Percentiles rank a stretch among this genome's conserved stretches.
phyloP scores from a whole-genome alignment of 1,140 invertebrate species.

The Monomorium pharaonis region DNA sequence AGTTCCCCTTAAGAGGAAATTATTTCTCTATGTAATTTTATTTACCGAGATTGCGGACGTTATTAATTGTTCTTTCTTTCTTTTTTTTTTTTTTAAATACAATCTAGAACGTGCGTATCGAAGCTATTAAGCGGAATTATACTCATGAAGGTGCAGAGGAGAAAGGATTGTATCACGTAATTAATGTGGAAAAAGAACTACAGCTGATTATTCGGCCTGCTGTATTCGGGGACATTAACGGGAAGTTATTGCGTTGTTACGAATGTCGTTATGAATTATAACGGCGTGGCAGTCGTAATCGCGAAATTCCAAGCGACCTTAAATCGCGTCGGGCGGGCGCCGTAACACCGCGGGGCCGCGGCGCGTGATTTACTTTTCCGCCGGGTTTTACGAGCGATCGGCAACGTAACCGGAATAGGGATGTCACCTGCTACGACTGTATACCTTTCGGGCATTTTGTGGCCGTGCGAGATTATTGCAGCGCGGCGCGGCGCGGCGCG shows the following conservation, averaged over 20 bases:
- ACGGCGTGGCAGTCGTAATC: not conserved
- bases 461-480: slow-evolving; percentile 13
- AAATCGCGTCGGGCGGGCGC: not conserved
- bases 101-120: not conserved
- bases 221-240: not conserved
- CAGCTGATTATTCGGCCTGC: not conserved
- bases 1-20: not conserved
- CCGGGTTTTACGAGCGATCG: slow-evolving; percentile 35
- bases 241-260: slow-evolving; percentile 21
- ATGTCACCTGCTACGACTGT: slow-evolving; percentile 30
- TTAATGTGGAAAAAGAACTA: not conserved
- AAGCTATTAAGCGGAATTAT: not conserved
- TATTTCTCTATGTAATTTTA: not conserved
- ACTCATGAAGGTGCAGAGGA: not conserved
- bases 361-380: slow-evolving; percentile 11
- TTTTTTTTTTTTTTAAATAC: not conserved
- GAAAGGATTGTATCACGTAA: not conserved
- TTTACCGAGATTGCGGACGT: not conserved
- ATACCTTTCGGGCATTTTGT: slow-evolving; percentile 20
- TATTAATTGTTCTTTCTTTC: not conserved
- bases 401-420: not conserved
- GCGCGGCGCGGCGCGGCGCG: slow-evolving; percentile 10
- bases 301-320: slow-evolving; percentile 7
- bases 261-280: slow-evolving; percentile 9
- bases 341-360: not conserved